Evolutionary conservation across 2,888 invertebrate genomes (phyloP), one percentile per base, ranked within the genome.

Genomic region (Ptilodon capucinus): DNA sequence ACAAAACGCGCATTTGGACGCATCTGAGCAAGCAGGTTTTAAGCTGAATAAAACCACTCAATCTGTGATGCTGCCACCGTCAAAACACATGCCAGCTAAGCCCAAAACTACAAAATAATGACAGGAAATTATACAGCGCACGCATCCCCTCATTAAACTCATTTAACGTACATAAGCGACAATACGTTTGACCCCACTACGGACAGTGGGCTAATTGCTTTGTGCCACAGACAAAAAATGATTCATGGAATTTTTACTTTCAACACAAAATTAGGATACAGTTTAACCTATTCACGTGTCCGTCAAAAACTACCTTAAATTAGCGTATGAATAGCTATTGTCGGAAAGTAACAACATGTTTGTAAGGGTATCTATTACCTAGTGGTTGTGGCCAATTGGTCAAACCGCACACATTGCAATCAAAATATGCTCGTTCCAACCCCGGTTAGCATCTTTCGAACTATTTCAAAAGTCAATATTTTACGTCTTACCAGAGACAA

Each of bases 121-220:
- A 56, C 70, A 69, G 75, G 75, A 72, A 66, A 68, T 63, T 56
- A 65, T 57, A 58, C 51, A 65, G 60, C 48, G 44, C 56, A 68
- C 64, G 71, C 71, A 67, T 76, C 72, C 76, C 71, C 68, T 76
- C 68, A 82, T 83, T 79, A 79, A 69, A 63, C 59, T 55, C 67
- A 70, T 79, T 82, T 78, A 79, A 72, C 67, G 68, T 67, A 74
- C 68, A 76, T 75, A 55, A 67, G 68, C 59, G 63, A 66, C 67
- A 74, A 70, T 68, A 60, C 58, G 64, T 74, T 73, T 74, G 81
- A 79, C 79, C 80, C 67, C 60, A 56, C 56, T 54, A 38, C 42
- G 48, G 42, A 60, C 57, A 50, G 54, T 57, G 46, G 52, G 52
- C 57, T 73, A 76, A 79, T 77, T 76, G 67, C 51, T 65, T 62